These are phyloP conservation scores for Netelia fuscicornis DNA, from an alignment of 2,888 invertebrate species.

Conservation along the genomic window DNA sequence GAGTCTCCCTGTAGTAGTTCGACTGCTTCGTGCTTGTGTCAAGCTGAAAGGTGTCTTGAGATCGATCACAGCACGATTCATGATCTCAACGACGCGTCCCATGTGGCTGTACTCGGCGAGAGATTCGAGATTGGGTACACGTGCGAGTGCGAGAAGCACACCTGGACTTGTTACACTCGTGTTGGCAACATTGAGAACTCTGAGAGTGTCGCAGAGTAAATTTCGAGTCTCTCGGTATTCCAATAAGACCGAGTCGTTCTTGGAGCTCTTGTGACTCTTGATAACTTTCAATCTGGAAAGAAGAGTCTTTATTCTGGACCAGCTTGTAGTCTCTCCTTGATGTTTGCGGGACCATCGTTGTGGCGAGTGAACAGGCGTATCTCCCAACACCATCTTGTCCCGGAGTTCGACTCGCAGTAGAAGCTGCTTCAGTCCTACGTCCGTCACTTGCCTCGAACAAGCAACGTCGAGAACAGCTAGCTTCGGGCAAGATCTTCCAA, in stretches of 20 bases:
- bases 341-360: conserved; percentile 6
- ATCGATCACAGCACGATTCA: conserved; percentile 78
- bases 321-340: conserved; percentile 74
- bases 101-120: conserved; percentile 84
- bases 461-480: conserved; percentile 83
- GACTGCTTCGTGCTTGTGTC: conserved; percentile 81
- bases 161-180: conserved; percentile 83
- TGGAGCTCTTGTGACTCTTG: conserved; percentile 73
- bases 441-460: conserved; percentile 84
- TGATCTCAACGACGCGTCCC: conserved; percentile 83
- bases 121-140: conserved; percentile 82
- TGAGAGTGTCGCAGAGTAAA: conserved; percentile 82
- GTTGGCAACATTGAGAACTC: conserved; percentile 83
- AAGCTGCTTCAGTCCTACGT: conserved; percentile 82
- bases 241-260: conserved; percentile 78
- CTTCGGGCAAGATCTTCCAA: conserved; percentile 83
- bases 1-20: conserved; percentile 81
- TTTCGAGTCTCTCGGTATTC: conserved; percentile 83
- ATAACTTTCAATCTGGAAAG: conserved; percentile 72
- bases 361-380: no score
- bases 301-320: conserved; percentile 79
- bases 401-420: conserved; percentile 83
- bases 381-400: conserved; percentile 75
- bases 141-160: conserved; percentile 82
- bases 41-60: conserved; percentile 80